Base-by-base conservation (phyloP, 2,113 vertebrate genomes). In the Xiphophorus couchianus region DNA sequence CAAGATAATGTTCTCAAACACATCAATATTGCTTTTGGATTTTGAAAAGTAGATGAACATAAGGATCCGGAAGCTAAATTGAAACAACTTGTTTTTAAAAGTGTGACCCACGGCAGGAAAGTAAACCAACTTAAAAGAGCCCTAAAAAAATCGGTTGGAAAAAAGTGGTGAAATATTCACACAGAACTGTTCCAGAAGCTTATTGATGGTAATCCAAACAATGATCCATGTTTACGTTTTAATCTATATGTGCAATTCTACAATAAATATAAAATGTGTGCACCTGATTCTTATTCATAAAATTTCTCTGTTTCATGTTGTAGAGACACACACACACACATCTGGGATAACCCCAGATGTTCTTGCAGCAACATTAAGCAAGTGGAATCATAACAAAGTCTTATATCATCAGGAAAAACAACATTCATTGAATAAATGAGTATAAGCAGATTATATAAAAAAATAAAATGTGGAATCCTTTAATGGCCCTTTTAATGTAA, bases 381-480 rank as follows among this genome's bases (percentile, higher is more conserved):
- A 11, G 9, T 54, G 51, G 22, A 58, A 28, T 42, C 12, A 67
- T 35, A 33, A 33, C 10, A 0, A 30, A 33, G 29, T 15, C 3
- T 35, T 33, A 22, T 22, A 66, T 30, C 66, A 69, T 44, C 66
- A 54, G 66, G 8, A 37, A 22, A 27, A 14, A 62, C 30, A 6
- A 44, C 10, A 62, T 62, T 22, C 27, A 61, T 48, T 48, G 29
- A 76, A 25, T 22, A 58, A 48, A 31, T 62, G 66, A 66, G 66
- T 30, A 44, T 28, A 37, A 60, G 33, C 7, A 62, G 27, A 69
- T 69, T 69, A 66, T 29, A 74, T 25, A 12, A 12, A 37, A 37
- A 12, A 37, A 37, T 28, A 29, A 44, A 68, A 76, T 3, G 28
- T 48, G 27, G 30, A 29, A 37, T 76, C 30, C n/a, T 48, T 28